These are phyloP conservation scores for Gadus macrocephalus DNA, from an alignment of 2,113 vertebrate genomes.

Conservation along the genomic window DNA sequence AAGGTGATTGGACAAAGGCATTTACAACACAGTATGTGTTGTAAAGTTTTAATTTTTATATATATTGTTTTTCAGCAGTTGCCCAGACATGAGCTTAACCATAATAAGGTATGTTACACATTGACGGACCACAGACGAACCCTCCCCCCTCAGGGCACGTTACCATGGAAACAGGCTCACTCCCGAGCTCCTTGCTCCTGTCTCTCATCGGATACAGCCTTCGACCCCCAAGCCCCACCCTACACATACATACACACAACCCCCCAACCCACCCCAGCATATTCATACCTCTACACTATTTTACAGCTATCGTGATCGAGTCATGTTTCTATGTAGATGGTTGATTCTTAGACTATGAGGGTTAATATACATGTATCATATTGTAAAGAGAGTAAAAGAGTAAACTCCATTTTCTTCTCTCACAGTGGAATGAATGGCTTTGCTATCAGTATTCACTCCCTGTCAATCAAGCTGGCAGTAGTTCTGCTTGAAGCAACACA, in stretches of 20 bases:
- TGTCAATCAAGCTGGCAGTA: too few species aligned
- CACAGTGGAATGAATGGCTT: too few species aligned
- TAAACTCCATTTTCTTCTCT: too few species aligned
- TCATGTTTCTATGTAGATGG: neutral
- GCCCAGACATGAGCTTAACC: slow-evolving; percentile 31
- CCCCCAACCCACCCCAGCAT: slow-evolving; percentile 19
- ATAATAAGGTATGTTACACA: slow-evolving; percentile 19
- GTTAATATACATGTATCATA: too few species aligned
- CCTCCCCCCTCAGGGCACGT: slow-evolving; percentile 37
- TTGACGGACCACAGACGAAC: slow-evolving; percentile 18
- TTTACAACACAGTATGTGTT: slow-evolving; percentile 11
- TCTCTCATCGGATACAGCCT: slow-evolving; percentile 15
- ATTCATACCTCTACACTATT: slow-evolving; percentile 26
- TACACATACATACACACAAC: slow-evolving; percentile 42
- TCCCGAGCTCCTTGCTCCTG: neutral
- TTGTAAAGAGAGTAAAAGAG: too few species aligned
- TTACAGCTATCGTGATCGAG: slow-evolving; percentile 15
- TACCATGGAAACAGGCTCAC: slow-evolving; percentile 69
- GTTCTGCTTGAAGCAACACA: too few species aligned
- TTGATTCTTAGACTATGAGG: too few species aligned
- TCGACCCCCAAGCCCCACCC: slow-evolving; percentile 49
- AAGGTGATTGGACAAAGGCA: too few species aligned
- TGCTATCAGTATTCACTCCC: too few species aligned
- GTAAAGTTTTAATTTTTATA: slow-evolving; percentile 42
- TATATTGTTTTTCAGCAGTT: slow-evolving; percentile 15